Percentiles rank a stretch among this genome's conserved stretches.
These are phyloP conservation scores for Matsumyia berberina DNA, from an alignment of 2,888 invertebrate species.

Conservation along the genomic window DNA sequence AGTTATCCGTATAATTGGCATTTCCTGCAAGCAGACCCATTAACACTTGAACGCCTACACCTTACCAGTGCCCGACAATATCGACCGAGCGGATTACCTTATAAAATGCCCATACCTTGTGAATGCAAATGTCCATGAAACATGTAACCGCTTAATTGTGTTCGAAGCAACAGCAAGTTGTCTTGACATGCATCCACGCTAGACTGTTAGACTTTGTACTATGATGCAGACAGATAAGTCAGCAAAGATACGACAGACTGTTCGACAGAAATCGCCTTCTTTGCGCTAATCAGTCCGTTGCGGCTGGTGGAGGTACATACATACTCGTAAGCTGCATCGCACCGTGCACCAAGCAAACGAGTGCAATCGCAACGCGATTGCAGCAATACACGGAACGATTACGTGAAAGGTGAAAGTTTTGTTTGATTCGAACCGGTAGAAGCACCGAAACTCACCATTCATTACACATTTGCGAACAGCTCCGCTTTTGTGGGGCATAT, in stretches of 20 bases:
- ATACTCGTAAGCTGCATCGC: slow-evolving; percentile 22
- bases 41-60: slow-evolving; percentile 66
- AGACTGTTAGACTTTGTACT: slow-evolving; percentile 65
- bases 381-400: slow-evolving; percentile 80
- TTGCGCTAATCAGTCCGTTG: slow-evolving; percentile 38
- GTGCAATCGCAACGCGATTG: slow-evolving; percentile 72
- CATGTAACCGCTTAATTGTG: slow-evolving; percentile 69
- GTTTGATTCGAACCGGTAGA: slow-evolving; percentile 76
- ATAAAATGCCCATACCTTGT: slow-evolving; percentile 48
- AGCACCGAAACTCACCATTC: slow-evolving; percentile 70
- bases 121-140: slow-evolving; percentile 72
- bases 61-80: slow-evolving; percentile 12
- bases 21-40: slow-evolving; percentile 61
- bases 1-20: slow-evolving; percentile 49
- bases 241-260: slow-evolving; percentile 53
- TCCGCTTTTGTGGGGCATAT: slow-evolving; percentile 74
- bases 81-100: slow-evolving; percentile 40
- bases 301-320: slow-evolving; percentile 17
- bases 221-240: slow-evolving; percentile 59
- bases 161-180: slow-evolving; percentile 61
- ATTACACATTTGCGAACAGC: slow-evolving; percentile 73
- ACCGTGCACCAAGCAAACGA: slow-evolving; percentile 59
- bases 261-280: slow-evolving; percentile 62
- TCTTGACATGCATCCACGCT: slow-evolving; percentile 62
- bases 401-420: slow-evolving; percentile 84